phyloP scores from a whole-genome alignment of 2,113 vertebrate species.

The Probosciger aterrimus region DNA sequence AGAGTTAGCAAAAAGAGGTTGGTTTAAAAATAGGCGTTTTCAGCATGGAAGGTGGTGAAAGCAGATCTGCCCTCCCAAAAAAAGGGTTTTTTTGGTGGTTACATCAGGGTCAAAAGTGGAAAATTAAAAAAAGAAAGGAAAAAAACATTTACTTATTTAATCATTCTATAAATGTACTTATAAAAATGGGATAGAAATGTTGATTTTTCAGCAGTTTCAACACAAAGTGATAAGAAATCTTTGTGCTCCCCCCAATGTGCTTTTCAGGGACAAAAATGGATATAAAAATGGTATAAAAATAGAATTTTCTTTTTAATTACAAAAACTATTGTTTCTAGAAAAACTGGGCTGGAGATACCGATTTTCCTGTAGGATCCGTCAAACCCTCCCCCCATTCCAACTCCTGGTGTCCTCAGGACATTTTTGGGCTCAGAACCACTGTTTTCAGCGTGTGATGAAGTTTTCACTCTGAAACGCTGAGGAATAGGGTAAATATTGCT shows the following conservation, averaged over 20 bases:
- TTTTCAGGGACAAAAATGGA: background rate
- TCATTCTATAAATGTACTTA: background rate
- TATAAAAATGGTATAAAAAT: background rate
- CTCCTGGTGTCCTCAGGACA: fast-evolving
- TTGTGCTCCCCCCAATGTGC: background rate
- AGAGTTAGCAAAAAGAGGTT: slow-evolving; percentile 19
- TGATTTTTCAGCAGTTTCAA: background rate
- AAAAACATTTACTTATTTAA: background rate
- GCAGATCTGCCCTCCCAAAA: background rate
- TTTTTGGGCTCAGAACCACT: background rate
- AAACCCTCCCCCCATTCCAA: fast-evolving
- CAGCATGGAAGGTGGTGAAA: fast-evolving
- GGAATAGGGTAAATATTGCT: background rate
- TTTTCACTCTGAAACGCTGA: background rate
- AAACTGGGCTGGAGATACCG: background rate
- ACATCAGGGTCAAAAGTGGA: background rate
- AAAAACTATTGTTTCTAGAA: fast-evolving
- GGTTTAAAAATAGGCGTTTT: background rate
- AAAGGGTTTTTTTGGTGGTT: background rate
- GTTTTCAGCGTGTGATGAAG: fast-evolving
- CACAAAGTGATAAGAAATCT: fast-evolving
- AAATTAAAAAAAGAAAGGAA: background rate
- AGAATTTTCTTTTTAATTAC: fast-evolving
- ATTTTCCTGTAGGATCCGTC: background rate
- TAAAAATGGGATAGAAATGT: background rate